phyloP scores from a whole-genome alignment of 2,888 invertebrate genomes.

The Rotaria sp. region DNA sequence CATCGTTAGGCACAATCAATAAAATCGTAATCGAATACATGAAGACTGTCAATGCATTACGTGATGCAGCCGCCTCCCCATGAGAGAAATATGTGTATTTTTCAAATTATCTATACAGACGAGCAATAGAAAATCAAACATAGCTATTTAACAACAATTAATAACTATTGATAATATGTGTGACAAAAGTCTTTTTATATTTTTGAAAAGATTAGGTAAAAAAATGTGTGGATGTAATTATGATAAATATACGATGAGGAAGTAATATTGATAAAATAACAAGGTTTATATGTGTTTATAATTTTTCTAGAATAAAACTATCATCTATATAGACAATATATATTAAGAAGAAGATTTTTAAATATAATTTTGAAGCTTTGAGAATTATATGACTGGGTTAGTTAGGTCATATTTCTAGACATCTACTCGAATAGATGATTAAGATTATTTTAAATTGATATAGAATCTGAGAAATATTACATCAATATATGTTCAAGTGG shows the following conservation, averaged over 20 bases:
- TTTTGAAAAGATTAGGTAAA: not conserved
- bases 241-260: not conserved
- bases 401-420: not conserved
- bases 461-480: not conserved
- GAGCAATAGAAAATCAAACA: not conserved
- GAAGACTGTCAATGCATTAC: constrained; percentile 18
- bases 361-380: not conserved
- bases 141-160: not conserved
- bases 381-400: not conserved
- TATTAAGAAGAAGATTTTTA: too few relatives aligned
- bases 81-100: not conserved
- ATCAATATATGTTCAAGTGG: not conserved
- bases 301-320: too few relatives aligned
- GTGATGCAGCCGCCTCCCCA: not conserved
- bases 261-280: too few relatives aligned
- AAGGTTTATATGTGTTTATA: too few relatives aligned
- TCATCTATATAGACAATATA: too few relatives aligned
- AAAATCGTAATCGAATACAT: not conserved
- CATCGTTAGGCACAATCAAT: constrained; percentile 23
- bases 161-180: not conserved
- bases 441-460: not conserved
- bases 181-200: not conserved
- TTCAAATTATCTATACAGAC: not conserved
- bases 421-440: not conserved
- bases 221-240: not conserved